Percentiles rank a stretch among this genome's conserved stretches.
Evolutionary conservation across 2,888 invertebrate species (phyloP).

Genomic region (Philereme vetulata): DNA sequence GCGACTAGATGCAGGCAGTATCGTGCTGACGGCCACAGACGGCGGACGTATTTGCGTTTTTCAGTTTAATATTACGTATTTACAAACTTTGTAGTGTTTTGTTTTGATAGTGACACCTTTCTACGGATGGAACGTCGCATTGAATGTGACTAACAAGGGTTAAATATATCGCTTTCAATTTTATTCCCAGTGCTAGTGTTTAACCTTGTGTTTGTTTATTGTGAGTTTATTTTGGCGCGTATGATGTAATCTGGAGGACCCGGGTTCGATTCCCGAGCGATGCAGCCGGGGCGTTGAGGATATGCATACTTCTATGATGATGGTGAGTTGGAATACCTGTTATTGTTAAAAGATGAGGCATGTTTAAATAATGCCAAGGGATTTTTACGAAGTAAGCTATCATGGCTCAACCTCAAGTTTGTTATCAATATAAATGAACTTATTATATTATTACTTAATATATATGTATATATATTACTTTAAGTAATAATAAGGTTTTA

Average conservation of each 20-base stretch:
- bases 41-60: constrained; percentile 42
- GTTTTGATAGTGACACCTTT: constrained; percentile 61
- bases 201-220: constrained; percentile 78
- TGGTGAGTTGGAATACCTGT: constrained; percentile 58
- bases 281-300: constrained; percentile 58
- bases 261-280: constrained; percentile 69
- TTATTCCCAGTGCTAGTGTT: constrained; percentile 61
- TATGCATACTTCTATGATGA: constrained; percentile 81
- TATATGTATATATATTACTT: too few species aligned
- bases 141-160: constrained; percentile 32
- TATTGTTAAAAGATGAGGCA: neutral
- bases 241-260: constrained; percentile 73
- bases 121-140: constrained; percentile 33
- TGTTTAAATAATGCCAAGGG: constrained; percentile 29
- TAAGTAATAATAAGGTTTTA: too few species aligned
- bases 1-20: constrained; percentile 63
- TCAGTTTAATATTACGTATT: constrained; percentile 65
- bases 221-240: constrained; percentile 74
- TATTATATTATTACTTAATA: too few species aligned
- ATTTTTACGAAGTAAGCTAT: constrained; percentile 9
- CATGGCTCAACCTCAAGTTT: constrained; percentile 10
- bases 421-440: neutral
- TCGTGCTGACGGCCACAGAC: constrained; percentile 48
- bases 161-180: constrained; percentile 38
- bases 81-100: constrained; percentile 76